Evolutionary conservation across 2,113 vertebrate species (phyloP).

Genomic region (Apeltes quadracus): DNA sequence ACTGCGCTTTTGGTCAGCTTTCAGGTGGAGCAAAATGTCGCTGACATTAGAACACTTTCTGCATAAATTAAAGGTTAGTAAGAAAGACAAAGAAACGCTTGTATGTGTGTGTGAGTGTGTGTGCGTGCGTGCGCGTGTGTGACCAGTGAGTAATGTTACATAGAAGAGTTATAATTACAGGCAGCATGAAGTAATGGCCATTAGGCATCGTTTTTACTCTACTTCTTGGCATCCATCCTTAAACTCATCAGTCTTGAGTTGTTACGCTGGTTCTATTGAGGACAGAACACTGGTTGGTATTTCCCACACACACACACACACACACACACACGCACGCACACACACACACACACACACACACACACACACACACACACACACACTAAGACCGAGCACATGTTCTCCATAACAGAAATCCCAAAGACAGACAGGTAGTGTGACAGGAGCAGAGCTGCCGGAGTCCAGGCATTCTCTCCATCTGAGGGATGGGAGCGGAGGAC

Average conservation of each 20-base stretch:
- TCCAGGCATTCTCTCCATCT: conserved; percentile 54
- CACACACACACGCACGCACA: conserved; percentile 19
- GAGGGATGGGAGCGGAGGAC: conserved; percentile 67
- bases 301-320: conserved; percentile 20
- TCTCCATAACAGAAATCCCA: conserved; percentile 66
- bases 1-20: conserved; percentile 15
- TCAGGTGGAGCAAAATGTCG: conserved; percentile 9
- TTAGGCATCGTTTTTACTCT: conserved; percentile 27
- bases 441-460: conserved; percentile 62
- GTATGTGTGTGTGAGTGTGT: too few species aligned
- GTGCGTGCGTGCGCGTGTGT: conserved; percentile 29
- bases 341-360: conserved; percentile 16
- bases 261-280: conserved; percentile 52
- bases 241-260: conserved; percentile 47
- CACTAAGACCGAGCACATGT: conserved; percentile 58
- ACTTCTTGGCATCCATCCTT: conserved; percentile 32
- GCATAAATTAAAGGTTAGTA: conserved; percentile 26
- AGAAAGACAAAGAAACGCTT: conserved; percentile 21
- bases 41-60: neutral
- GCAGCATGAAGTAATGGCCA: conserved; percentile 17
- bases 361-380: conserved; percentile 22
- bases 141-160: conserved; percentile 2
- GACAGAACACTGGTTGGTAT: conserved; percentile 42
- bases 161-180: conserved; percentile 23
- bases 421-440: conserved; percentile 72